Evolutionary conservation across 2,113 vertebrate species (phyloP).

Genomic region (Butorides virescens): DNA sequence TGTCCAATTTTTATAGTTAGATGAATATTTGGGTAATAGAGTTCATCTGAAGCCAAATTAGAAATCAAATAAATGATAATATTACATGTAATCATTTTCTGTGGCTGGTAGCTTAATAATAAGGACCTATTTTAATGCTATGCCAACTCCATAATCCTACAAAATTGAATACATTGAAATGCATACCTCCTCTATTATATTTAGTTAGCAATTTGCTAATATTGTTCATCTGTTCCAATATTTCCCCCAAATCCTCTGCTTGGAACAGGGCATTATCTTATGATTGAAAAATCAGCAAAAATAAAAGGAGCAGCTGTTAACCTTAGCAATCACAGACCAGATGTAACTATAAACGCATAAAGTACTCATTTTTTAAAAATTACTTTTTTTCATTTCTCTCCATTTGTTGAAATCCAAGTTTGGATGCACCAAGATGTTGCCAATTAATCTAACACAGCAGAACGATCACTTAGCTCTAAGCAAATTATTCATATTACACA

Average conservation of each 20-base stretch:
- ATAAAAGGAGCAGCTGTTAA: slow-evolving; percentile 40
- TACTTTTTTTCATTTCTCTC: neutral
- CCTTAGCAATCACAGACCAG: neutral
- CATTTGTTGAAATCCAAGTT: neutral
- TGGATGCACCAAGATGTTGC: slow-evolving; percentile 1
- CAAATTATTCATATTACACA: neutral
- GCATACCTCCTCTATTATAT: neutral
- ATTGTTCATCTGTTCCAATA: neutral
- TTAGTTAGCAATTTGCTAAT: slow-evolving; percentile 26
- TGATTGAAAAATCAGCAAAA: slow-evolving; percentile 18
- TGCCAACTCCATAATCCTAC: slow-evolving; percentile 9
- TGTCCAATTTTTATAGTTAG: neutral
- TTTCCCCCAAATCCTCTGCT: neutral
- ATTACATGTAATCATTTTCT: slow-evolving; percentile 8
- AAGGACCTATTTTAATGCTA: neutral
- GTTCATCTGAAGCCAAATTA: slow-evolving; percentile 42
- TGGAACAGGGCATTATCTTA: slow-evolving; percentile 1
- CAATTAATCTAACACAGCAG: slow-evolving; percentile 20
- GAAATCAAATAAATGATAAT: slow-evolving; percentile 37
- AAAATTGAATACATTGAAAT: neutral
- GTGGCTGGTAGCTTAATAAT: neutral
- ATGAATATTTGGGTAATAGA: slow-evolving; percentile 29
- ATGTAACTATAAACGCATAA: neutral
- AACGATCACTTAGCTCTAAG: neutral
- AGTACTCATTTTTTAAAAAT: neutral